Base-by-base conservation (phyloP, 2,888 invertebrate species). In the Cordylochernes scorpioides region DNA sequence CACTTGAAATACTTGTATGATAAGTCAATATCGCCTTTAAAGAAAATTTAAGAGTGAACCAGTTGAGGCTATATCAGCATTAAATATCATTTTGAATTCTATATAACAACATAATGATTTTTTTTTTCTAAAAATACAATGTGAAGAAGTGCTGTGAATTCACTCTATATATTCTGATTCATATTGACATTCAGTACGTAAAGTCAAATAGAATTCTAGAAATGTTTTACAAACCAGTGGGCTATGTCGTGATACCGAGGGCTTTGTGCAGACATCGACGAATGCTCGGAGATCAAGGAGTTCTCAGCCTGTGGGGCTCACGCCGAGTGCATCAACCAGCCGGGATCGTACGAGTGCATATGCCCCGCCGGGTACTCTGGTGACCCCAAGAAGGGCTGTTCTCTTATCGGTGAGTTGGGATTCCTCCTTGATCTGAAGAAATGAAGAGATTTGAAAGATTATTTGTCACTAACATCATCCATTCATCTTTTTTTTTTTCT, bases 311-410 rank as follows among this genome's bases (percentile, higher is more conserved):
- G 3, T 71, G 77, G 54, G 80, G 80, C 48, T 64, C 78, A 15
- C 82, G 84, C 48, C 1, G 66, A 82, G 30, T 88, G 88, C 49
- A 68, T 71, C 49, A 88, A 88, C 51, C 65, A 72, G 36, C 71
- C 72, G 0, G 86, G 86, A 5, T 62, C 66, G 18, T 88, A 69
- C 49, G 64, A 69, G 18, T 88, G 88, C 46, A 72, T 78, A 14
- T 84, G 84, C 51, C 77, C 80, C 0, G 66, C 71, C 24, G 53
- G 52, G 9, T 48, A 45, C 25, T 63, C 61, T 21, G 48, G 48
- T 5, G 42, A 47, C 29, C 42, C 44, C 15, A 34, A 35, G 22
- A 31, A 36, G n/a, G 42, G 39, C 8, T 45, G 45, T 29, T 29
- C 28, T 10, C 27, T 40, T 17, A 38, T 38, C 17, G 39, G 39